phyloP scores from a whole-genome alignment of 2,888 invertebrate species.

The Halocaridina rubra region DNA sequence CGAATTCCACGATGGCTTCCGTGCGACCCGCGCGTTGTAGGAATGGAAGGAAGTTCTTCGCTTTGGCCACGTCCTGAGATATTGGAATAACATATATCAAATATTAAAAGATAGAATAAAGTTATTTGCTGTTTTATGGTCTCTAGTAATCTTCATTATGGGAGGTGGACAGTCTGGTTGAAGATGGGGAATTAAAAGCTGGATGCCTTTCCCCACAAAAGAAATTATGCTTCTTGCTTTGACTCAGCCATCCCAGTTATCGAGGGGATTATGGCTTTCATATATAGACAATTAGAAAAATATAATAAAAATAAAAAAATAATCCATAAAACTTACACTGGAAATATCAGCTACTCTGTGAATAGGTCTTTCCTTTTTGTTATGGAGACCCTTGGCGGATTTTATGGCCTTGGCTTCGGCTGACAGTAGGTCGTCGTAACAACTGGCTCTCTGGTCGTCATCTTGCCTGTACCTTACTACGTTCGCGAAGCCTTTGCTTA shows the following conservation, averaged over 20 bases:
- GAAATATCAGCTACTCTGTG: slow-evolving; percentile 91
- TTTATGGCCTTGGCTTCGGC: slow-evolving; percentile 95
- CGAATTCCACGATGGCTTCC: slow-evolving; percentile 95
- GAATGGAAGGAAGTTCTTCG: slow-evolving; percentile 92
- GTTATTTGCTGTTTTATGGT: no score
- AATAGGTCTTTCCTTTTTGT: slow-evolving; percentile 67
- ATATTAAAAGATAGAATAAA: no score
- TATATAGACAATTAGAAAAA: no score
- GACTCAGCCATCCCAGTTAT: no score
- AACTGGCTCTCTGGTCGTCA: slow-evolving; percentile 94
- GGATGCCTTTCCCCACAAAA: no score
- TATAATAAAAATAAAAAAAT: not conserved
- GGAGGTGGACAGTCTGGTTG: no score
- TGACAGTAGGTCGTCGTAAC: slow-evolving; percentile 90
- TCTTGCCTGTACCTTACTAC: slow-evolving; percentile 94
- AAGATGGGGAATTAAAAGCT: no score
- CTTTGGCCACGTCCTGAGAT: slow-evolving; percentile 77
- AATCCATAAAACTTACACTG: slow-evolving; percentile 27
- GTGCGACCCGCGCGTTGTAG: slow-evolving; percentile 90
- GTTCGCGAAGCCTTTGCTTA: slow-evolving; percentile 90
- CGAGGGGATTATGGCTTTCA: no score
- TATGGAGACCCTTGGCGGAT: slow-evolving; percentile 78
- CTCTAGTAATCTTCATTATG: no score
- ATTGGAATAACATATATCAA: not conserved
- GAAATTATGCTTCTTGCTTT: no score